phyloP scores from a whole-genome alignment of 2,797 vertebrate genomes.

The Gephyroberyx darwinii region DNA sequence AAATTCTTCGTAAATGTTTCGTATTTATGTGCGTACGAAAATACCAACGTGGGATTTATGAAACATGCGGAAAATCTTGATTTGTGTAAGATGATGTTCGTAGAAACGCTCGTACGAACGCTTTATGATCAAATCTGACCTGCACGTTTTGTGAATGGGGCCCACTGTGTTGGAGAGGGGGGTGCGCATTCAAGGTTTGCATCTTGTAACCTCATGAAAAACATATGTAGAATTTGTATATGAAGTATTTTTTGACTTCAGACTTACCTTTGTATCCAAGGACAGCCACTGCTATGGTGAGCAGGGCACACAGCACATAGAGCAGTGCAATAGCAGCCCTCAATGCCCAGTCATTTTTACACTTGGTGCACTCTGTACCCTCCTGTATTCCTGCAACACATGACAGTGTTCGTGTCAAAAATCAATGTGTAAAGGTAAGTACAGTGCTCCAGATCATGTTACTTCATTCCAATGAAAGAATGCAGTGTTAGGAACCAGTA shows the following conservation, averaged over 20 bases:
- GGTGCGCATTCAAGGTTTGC: not conserved
- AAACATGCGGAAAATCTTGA: too few species aligned
- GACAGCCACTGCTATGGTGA: constrained; percentile 95
- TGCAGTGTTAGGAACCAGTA: constrained; percentile 9
- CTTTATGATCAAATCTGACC: too few species aligned
- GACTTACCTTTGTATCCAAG: constrained; percentile 95
- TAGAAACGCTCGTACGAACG: too few species aligned
- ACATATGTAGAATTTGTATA: not conserved
- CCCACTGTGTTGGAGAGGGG: too few species aligned
- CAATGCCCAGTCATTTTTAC: constrained; percentile 97
- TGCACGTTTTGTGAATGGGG: too few species aligned
- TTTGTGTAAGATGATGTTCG: too few species aligned
- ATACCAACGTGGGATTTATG: too few species aligned
- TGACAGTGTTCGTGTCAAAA: constrained; percentile 36
- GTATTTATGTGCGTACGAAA: too few species aligned
- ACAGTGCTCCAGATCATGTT: not conserved
- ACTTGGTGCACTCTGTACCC: constrained; percentile 96
- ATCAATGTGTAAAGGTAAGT: constrained; percentile 4
- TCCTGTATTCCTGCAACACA: constrained; percentile 95
- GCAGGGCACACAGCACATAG: constrained; percentile 93
- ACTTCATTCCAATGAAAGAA: not conserved
- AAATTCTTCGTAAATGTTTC: too few species aligned
- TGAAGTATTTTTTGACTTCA: not conserved
- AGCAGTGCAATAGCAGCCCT: constrained; percentile 93
- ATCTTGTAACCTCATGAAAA: not conserved